Percentiles rank a stretch among this genome's conserved stretches.
phyloP scores from a whole-genome alignment of 2,113 vertebrate genomes.

The Cyrtonyx montezumae region DNA sequence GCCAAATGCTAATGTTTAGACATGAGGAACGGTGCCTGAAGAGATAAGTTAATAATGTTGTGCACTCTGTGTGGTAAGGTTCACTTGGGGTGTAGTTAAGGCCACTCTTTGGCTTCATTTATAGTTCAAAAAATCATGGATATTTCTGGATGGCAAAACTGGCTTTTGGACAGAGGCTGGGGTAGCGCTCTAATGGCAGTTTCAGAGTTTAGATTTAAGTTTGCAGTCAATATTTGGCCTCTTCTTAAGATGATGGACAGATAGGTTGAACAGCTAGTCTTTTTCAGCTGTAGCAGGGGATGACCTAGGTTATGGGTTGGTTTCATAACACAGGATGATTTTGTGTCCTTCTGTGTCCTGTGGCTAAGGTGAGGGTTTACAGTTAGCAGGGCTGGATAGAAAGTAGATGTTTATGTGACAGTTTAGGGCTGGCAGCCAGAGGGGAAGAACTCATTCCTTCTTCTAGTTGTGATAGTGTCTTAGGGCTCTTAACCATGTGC shows the following conservation, averaged over 20 bases:
- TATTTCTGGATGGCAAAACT: background rate
- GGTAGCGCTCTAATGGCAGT: background rate
- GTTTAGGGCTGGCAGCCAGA: background rate
- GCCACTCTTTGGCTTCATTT: background rate
- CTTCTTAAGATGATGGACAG: background rate
- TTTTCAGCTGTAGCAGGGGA: background rate
- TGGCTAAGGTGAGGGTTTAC: background rate
- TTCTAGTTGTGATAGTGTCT: background rate
- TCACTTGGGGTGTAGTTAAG: background rate
- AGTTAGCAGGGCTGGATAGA: background rate
- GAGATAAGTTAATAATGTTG: background rate
- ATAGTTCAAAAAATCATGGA: background rate
- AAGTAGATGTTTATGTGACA: background rate
- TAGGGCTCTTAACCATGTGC: background rate
- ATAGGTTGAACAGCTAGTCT: background rate
- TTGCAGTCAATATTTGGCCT: background rate
- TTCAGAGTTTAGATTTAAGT: background rate
- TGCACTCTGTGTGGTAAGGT: background rate
- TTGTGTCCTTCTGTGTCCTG: background rate
- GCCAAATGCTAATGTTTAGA: background rate
- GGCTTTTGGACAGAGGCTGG: background rate
- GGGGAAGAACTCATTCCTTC: background rate
- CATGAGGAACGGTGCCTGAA: background rate
- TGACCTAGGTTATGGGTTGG: background rate
- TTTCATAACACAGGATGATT: background rate